Evolutionary conservation across 2,888 invertebrate genomes (phyloP), one percentile per base, ranked within the genome.

Genomic region (Lepetodrilus schrolli): DNA sequence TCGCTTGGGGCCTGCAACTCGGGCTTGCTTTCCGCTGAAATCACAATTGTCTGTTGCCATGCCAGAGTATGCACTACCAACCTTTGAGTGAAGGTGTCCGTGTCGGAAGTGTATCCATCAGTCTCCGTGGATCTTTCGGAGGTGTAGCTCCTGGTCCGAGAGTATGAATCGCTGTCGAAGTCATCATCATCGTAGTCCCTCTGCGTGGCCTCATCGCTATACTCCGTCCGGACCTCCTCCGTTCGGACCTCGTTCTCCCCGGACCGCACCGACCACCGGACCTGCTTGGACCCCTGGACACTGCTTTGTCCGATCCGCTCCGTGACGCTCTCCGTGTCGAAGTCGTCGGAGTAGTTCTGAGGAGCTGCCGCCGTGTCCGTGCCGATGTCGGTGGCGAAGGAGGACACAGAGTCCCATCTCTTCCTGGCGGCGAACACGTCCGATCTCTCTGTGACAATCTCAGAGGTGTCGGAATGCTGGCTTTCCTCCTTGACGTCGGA

Each of bases 341-440:
- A 87, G 66, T 87, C 86, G 23, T 87, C 86, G 4, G 88, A 83
- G 73, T 87, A 88, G 8, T 70, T 49, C 50, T 58, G 72, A 13
- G 30, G 71, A n/a, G n/a, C n/a, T 21, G 47, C 50, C 1, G 47
- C 68, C 7, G 69, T 51, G 2, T 74, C 66, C 4, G 80, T 74
- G 10, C 78, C 78, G 7, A 81, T 77, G 71, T 84, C 83, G 5
- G 83, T 80, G 5, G 76, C 75, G 21, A 84, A 79, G 21, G 83
- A 81, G 17, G 82, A 79, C 8, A 74, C 78, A 36, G 80, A 79
- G 13, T 83, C 82, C 66, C 75, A 74, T 26, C 58, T 75, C 38
- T 74, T 74, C 49, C 26, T 65, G 20, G 47, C 66, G 10, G 51
- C n/a, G 21, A 36, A 50, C n/a, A 48, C 34, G 8, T 80, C 76